Conservation (phyloP, 2,888 invertebrate genomes). For the Apodemia hepburni region DNA sequence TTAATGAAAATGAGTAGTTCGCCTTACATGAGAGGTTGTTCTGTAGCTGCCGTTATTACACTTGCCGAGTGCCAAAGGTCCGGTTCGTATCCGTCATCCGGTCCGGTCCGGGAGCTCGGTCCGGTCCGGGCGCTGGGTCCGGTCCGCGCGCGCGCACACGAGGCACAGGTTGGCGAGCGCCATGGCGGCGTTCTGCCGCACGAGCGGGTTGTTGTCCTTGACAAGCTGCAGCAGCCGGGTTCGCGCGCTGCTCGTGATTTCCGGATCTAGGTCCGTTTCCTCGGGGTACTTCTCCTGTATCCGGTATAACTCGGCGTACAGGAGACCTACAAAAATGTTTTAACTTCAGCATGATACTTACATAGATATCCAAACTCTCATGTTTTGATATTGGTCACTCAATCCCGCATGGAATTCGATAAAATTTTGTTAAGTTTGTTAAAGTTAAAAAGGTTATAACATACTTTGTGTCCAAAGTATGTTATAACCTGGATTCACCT, state of each 20-base stretch:
- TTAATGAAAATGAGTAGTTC: not conserved
- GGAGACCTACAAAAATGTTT: slow-evolving; percentile 43
- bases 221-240: slow-evolving; percentile 76
- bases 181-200: slow-evolving; percentile 78
- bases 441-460: too few relatives aligned
- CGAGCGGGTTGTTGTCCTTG: slow-evolving; percentile 75
- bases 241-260: slow-evolving; percentile 54
- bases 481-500: too few relatives aligned
- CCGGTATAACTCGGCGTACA: slow-evolving; percentile 61
- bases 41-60: slow-evolving; percentile 17
- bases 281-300: slow-evolving; percentile 49
- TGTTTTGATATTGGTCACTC: too few relatives aligned
- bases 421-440: too few relatives aligned
- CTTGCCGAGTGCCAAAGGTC: too few relatives aligned
- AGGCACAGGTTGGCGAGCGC: slow-evolving; percentile 74
- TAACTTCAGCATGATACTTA: too few relatives aligned
- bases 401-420: too few relatives aligned
- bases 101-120: too few relatives aligned
- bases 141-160: slow-evolving; percentile 35
- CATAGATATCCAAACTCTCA: too few relatives aligned
- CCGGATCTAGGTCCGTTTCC: slow-evolving; percentile 51
- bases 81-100: too few relatives aligned
- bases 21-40: not conserved
- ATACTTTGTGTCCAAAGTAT: too few relatives aligned
- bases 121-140: too few relatives aligned